Evolutionary conservation across 2,888 invertebrate genomes (phyloP).

Genomic region (Chymomyza procnemis): DNA sequence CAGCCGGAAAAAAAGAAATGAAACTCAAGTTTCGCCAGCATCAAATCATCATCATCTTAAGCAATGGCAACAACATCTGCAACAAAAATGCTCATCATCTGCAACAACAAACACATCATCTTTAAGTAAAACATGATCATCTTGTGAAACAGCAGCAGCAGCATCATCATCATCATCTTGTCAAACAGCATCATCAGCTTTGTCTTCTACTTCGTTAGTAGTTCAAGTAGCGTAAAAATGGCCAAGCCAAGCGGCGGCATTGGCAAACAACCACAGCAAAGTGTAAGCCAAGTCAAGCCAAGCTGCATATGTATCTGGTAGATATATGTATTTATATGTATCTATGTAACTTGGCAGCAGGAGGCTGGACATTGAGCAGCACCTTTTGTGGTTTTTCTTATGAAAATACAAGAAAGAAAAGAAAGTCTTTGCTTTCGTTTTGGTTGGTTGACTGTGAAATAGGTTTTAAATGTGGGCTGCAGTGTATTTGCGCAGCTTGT

Average conservation of each 20-base stretch:
- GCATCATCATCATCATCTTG: neutral
- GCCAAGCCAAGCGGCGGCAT: conserved; percentile 40
- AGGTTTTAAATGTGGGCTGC: conserved; percentile 62
- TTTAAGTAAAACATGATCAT: too few species aligned
- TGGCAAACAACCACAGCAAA: conserved; percentile 59
- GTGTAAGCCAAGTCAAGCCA: conserved; percentile 50
- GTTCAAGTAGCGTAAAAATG: conserved; percentile 71
- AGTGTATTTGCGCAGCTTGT: conserved; percentile 22
- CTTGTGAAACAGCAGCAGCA: neutral
- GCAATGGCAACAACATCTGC: conserved; percentile 3
- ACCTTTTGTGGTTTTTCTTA: conserved; percentile 33
- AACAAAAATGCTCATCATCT: neutral
- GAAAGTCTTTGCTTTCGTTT: conserved; percentile 50
- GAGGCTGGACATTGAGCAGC: conserved; percentile 15
- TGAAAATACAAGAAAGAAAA: conserved; percentile 27
- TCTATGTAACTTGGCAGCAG: too few species aligned
- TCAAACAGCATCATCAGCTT: conserved; percentile 3
- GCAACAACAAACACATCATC: too few species aligned
- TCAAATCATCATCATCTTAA: neutral
- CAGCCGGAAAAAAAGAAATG: neutral
- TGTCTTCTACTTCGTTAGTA: conserved; percentile 68
- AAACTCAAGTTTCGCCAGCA: neutral
- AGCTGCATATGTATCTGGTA: neutral
- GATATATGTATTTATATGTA: neutral
- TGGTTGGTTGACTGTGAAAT: conserved; percentile 60